Conservation (phyloP, 1,140 invertebrate species). For the Ylistrum balloti region DNA sequence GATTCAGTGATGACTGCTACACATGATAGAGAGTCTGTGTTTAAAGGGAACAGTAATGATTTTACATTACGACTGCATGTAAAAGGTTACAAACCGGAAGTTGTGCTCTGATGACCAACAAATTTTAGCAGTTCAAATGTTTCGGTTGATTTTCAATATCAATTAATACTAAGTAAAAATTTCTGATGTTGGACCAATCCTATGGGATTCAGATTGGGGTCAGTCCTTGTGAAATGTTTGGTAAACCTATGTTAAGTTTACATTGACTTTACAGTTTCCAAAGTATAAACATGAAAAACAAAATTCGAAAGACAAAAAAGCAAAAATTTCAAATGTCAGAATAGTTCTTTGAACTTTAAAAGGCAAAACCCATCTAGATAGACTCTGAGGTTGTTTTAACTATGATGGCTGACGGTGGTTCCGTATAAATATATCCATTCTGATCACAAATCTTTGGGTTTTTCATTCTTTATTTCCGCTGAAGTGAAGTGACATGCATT, state of each 20-base stretch:
- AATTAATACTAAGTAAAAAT: neutral
- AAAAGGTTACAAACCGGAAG: constrained; percentile 18
- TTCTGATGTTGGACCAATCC: neutral
- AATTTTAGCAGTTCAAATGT: neutral
- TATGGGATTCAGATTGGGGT: too few relatives aligned
- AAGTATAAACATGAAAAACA: too few relatives aligned
- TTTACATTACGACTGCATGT: neutral
- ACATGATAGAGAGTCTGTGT: neutral
- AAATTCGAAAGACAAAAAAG: too few relatives aligned
- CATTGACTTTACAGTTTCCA: too few relatives aligned
- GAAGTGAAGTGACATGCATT: neutral
- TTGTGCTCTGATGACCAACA: neutral
- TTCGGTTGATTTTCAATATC: neutral
- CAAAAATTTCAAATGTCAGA: neutral
- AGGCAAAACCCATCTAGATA: neutral
- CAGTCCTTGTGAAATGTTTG: too few relatives aligned
- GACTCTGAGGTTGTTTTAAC: neutral
- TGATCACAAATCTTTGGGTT: neutral
- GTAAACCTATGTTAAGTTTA: too few relatives aligned
- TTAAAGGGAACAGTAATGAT: neutral
- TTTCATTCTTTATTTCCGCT: neutral
- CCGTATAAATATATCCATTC: neutral
- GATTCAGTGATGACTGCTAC: neutral
- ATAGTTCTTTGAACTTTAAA: neutral
- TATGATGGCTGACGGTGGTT: neutral